Evolutionary conservation across 2,797 vertebrate species (phyloP).

Genomic region (Cyprinella venusta): DNA sequence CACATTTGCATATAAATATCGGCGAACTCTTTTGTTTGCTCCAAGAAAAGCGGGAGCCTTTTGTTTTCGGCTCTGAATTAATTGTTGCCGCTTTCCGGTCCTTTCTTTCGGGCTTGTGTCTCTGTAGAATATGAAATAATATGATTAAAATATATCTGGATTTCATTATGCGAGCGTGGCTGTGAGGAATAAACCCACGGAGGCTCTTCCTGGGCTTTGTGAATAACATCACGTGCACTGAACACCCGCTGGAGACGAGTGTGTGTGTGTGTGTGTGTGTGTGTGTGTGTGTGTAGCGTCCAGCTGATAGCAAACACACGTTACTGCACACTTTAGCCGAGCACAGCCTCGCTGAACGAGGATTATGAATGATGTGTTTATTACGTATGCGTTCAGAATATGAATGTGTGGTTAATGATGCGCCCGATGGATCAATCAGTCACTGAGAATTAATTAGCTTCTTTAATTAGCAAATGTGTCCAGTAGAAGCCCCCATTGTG

Average conservation of each 20-base stretch:
- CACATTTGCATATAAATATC: constrained; percentile 73
- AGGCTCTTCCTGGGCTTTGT: constrained; percentile 55
- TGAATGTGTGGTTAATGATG: constrained; percentile 70
- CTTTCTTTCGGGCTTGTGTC: constrained; percentile 49
- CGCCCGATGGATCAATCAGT: constrained; percentile 68
- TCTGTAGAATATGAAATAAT: constrained; percentile 53
- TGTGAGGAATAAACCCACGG: constrained; percentile 22
- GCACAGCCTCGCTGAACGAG: background rate
- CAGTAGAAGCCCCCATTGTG: constrained; percentile 31
- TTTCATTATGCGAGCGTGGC: constrained; percentile 59
- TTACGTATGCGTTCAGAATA: constrained; percentile 44
- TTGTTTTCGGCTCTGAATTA: constrained; percentile 67
- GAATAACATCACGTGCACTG: constrained; percentile 56
- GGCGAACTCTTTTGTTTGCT: constrained; percentile 64
- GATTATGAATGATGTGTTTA: background rate
- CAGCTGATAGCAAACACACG: background rate
- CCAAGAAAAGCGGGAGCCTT: constrained; percentile 56
- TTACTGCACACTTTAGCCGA: background rate
- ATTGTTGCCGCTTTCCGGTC: constrained; percentile 61
- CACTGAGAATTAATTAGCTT: constrained; percentile 76
- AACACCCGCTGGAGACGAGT: constrained; percentile 40
- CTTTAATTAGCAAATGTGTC: constrained; percentile 68
- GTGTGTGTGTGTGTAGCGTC: constrained; percentile 3
- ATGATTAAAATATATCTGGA: constrained; percentile 64
- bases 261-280: background rate